Conservation (phyloP, 2,113 vertebrate species). For the zebrafish (Danio rerio) region DNA sequence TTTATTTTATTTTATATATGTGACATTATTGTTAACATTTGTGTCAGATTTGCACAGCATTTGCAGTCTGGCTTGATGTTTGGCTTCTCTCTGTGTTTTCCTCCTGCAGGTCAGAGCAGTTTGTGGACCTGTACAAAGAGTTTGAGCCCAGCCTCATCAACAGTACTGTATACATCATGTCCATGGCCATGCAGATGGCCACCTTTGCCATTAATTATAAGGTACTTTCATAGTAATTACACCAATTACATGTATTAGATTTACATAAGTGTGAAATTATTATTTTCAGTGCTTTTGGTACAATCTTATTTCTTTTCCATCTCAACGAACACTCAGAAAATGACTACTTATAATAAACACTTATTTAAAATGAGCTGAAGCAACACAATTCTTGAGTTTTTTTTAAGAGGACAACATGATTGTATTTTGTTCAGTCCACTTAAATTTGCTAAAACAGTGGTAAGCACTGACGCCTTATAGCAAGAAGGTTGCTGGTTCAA, state of each 20-base stretch:
- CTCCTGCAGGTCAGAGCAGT: slow-evolving; percentile 81
- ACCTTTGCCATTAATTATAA: slow-evolving; percentile 99
- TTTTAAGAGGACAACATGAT: too few species aligned
- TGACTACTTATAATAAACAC: too few species aligned
- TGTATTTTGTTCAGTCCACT: too few species aligned
- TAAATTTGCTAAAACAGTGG: too few species aligned
- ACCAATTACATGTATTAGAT: not conserved
- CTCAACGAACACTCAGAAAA: too few species aligned
- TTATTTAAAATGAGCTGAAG: too few species aligned
- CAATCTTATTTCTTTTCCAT: too few species aligned
- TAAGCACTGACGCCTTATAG: too few species aligned
- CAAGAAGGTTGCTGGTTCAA: too few species aligned
- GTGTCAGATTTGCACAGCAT: not conserved
- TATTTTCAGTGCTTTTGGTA: too few species aligned
- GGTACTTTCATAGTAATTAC: slow-evolving; percentile 68
- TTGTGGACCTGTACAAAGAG: slow-evolving; percentile 93
- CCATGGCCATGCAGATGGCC: slow-evolving; percentile 98
- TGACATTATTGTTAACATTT: not conserved
- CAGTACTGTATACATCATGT: slow-evolving; percentile 98
- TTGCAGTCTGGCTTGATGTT: not conserved
- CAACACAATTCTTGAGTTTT: too few species aligned
- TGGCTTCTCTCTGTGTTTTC: not conserved
- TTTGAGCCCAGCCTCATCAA: slow-evolving; percentile 96
- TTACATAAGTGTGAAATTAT: too few species aligned
- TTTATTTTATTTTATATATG: not conserved